Percentiles rank a stretch among this genome's conserved stretches.
phyloP scores from a whole-genome alignment of 2,797 vertebrate species.

The Ambastaia sidthimunki region DNA sequence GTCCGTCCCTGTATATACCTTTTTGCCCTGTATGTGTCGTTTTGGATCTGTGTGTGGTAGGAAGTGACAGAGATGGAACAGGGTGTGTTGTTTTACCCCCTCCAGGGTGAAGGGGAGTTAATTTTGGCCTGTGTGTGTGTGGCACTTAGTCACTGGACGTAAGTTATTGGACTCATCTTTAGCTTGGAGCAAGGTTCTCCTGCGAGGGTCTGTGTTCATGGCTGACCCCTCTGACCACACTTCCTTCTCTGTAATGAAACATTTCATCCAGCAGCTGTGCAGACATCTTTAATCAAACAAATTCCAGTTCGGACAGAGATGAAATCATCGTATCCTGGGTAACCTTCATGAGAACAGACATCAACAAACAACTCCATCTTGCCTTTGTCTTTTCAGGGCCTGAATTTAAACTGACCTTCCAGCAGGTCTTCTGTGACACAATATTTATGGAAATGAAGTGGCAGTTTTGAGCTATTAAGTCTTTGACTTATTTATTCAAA shows the following conservation, averaged over 20 bases:
- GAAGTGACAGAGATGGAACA: background rate
- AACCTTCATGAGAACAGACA: slow-evolving; percentile 23
- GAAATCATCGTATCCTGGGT: background rate
- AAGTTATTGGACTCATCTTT: slow-evolving; percentile 31
- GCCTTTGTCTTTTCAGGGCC: background rate
- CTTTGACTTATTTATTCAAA: too few species aligned
- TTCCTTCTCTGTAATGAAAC: slow-evolving; percentile 41
- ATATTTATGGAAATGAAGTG: slow-evolving; percentile 18
- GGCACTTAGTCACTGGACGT: slow-evolving; percentile 8
- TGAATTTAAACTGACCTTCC: slow-evolving; percentile 3
- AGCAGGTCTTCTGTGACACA: slow-evolving; percentile 7
- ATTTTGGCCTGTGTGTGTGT: slow-evolving; percentile 40
- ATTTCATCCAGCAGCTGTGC: slow-evolving; percentile 36
- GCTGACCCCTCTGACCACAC: slow-evolving; percentile 15
- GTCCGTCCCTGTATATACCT: background rate
- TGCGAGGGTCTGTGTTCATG: slow-evolving; percentile 30
- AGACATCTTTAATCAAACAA: slow-evolving; percentile 29
- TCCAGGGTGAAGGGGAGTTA: background rate
- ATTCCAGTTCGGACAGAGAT: slow-evolving; percentile 3
- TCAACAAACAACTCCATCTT: background rate
- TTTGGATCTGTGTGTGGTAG: background rate
- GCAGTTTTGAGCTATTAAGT: background rate
- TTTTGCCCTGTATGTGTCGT: slow-evolving; percentile 4
- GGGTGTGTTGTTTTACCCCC: background rate
- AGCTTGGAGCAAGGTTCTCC: slow-evolving; percentile 22